These are phyloP conservation scores for Synanthedon vespiformis DNA, from an alignment of 2,888 invertebrate species.

Conservation along the genomic window DNA sequence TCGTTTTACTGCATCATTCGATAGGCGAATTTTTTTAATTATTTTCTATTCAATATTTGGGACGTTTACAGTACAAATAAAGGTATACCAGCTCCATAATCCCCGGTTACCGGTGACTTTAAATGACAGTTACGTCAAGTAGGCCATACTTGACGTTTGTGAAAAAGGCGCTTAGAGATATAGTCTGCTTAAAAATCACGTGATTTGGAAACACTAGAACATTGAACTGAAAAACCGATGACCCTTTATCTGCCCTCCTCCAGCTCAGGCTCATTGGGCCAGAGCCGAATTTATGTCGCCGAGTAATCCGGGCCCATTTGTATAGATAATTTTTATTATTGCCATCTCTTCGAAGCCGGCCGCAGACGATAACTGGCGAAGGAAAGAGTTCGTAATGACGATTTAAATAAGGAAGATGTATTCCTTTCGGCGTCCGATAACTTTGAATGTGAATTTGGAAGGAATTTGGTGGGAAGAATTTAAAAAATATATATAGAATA, in stretches of 20 bases:
- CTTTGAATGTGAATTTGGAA: constrained; percentile 49
- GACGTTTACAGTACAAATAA: too few relatives aligned
- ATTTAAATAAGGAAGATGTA: constrained; percentile 70
- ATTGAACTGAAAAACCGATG: constrained; percentile 50
- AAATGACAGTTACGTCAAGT: too few relatives aligned
- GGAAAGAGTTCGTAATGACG: constrained; percentile 70
- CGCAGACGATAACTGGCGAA: constrained; percentile 54
- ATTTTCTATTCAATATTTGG: too few relatives aligned
- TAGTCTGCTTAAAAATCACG: too few relatives aligned
- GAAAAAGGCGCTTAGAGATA: too few relatives aligned
- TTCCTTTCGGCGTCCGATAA: constrained; percentile 61
- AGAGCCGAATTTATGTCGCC: constrained; percentile 68
- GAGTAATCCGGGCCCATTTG: constrained; percentile 68
- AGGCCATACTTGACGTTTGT: too few relatives aligned
- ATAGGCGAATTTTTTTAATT: too few relatives aligned
- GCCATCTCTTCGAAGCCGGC: constrained; percentile 63
- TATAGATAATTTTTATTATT: constrained; percentile 72
- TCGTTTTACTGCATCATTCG: too few relatives aligned
- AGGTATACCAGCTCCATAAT: too few relatives aligned
- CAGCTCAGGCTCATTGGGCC: constrained; percentile 61
- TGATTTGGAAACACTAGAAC: constrained; percentile 1
- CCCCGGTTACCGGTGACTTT: too few relatives aligned
- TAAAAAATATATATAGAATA: constrained; percentile 29
- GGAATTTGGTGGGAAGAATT: constrained; percentile 49
- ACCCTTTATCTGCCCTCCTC: constrained; percentile 59